Evolutionary conservation across 1,140 invertebrate genomes (phyloP).

Genomic region (Rhynchophorus ferrugineus): DNA sequence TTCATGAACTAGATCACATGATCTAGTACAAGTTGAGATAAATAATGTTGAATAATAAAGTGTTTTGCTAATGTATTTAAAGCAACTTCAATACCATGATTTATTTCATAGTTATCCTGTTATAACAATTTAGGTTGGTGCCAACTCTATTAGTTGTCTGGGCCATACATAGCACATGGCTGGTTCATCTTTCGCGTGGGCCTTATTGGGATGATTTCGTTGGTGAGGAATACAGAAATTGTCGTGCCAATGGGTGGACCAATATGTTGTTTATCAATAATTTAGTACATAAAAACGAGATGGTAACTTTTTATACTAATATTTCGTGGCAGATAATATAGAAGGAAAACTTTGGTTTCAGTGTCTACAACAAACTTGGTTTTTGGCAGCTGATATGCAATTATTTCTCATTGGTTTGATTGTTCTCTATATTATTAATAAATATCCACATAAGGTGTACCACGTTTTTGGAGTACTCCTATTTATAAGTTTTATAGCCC

Average conservation of each 20-base stretch:
- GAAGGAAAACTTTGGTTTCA: neutral
- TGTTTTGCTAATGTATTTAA: no score
- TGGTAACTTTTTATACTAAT: neutral
- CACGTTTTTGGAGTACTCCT: constrained; percentile 22
- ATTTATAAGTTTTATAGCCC: constrained; percentile 20
- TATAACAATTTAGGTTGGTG: neutral
- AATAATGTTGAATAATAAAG: no score
- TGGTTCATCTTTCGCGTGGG: neutral
- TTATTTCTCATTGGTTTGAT: constrained; percentile 37
- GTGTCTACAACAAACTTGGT: constrained; percentile 43
- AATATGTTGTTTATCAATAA: neutral
- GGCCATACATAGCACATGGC: neutral
- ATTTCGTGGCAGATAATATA: neutral
- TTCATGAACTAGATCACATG: no score
- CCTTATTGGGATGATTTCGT: neutral
- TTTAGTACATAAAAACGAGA: neutral
- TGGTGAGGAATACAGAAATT: neutral
- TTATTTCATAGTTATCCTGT: no score
- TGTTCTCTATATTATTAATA: constrained; percentile 24
- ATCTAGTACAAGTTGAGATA: no score
- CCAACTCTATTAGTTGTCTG: neutral
- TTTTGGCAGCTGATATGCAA: constrained; percentile 42
- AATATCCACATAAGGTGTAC: constrained; percentile 16
- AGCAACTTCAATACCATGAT: no score
- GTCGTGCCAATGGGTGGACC: neutral